These are phyloP conservation scores for Pasiphila rectangulata DNA, from an alignment of 2,888 invertebrate genomes.

Conservation along the genomic window DNA sequence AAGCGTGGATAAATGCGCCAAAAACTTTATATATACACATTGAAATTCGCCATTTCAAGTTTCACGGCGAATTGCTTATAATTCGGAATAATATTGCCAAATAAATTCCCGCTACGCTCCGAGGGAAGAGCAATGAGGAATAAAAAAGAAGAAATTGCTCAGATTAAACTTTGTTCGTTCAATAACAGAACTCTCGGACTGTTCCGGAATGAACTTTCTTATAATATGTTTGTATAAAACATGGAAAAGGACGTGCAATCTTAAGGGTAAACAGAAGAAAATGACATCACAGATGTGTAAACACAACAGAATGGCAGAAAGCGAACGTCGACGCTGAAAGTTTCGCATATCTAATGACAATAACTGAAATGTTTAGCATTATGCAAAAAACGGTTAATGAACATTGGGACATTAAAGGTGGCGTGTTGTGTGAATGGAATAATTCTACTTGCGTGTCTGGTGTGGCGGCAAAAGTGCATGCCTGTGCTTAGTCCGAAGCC, in stretches of 20 bases:
- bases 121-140: slow-evolving; percentile 19
- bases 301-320: slow-evolving; percentile 7
- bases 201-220: slow-evolving; percentile 24
- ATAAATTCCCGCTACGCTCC: slow-evolving; percentile 29
- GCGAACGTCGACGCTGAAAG: slow-evolving; percentile 2
- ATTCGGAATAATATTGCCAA: slow-evolving; percentile 24
- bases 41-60: slow-evolving; percentile 18
- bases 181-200: slow-evolving; percentile 19
- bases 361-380: slow-evolving; percentile 1
- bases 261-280: slow-evolving; percentile 7
- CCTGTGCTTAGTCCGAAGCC: slow-evolving; percentile 10
- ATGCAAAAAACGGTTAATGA: slow-evolving; percentile 15
- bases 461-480: slow-evolving; percentile 16
- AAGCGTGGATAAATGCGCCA: slow-evolving; percentile 12
- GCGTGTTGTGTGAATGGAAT: slow-evolving; percentile 19
- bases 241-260: slow-evolving; percentile 10
- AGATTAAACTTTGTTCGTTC: slow-evolving; percentile 32
- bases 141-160: slow-evolving; percentile 27
- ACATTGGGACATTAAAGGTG: slow-evolving; percentile 5
- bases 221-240: slow-evolving; percentile 22
- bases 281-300: slow-evolving; percentile 9
- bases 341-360: slow-evolving; percentile 1
- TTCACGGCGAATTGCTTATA: slow-evolving; percentile 32
- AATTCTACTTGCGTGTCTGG: slow-evolving; percentile 15
- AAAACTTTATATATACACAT: slow-evolving; percentile 19